Percentiles rank a stretch among this genome's conserved stretches.
Conservation (phyloP, 2,888 invertebrate species). For the Orchesellides sinensis region DNA sequence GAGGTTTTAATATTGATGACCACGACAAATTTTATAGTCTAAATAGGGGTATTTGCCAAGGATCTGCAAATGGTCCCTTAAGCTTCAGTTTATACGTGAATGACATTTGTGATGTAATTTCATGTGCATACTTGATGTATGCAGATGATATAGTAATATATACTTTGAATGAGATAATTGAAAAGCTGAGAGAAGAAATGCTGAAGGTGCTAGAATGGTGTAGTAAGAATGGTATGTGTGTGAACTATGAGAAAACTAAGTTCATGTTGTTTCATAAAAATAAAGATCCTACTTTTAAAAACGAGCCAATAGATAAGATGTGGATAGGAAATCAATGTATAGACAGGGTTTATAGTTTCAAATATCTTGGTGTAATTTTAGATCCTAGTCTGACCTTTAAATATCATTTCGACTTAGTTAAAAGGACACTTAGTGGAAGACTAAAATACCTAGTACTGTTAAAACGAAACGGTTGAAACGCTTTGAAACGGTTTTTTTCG, state of each 20-base stretch:
- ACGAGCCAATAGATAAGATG: neutral
- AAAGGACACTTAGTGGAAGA: no score
- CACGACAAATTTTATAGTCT: neutral
- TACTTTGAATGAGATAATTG: neutral
- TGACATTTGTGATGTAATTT: neutral
- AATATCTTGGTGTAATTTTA: neutral
- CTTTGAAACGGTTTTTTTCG: no score
- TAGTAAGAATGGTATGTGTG: neutral
- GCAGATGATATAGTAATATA: constrained; percentile 51
- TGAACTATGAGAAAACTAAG: constrained; percentile 43
- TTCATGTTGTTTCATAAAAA: constrained; percentile 25
- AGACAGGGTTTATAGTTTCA: neutral
- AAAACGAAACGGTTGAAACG: no score
- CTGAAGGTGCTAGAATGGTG: neutral
- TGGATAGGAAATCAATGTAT: neutral
- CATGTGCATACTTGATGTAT: constrained; percentile 13
- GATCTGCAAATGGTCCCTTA: neutral
- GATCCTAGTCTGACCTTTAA: neutral
- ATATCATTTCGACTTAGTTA: neutral
- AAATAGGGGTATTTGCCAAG: neutral
- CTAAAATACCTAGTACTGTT: no score
- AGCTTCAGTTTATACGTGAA: neutral
- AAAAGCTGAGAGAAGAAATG: neutral
- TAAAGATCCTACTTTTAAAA: neutral
- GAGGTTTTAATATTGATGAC: neutral